phyloP scores from a whole-genome alignment of 2,113 vertebrate species.

The Grammomys dolichurus region DNA sequence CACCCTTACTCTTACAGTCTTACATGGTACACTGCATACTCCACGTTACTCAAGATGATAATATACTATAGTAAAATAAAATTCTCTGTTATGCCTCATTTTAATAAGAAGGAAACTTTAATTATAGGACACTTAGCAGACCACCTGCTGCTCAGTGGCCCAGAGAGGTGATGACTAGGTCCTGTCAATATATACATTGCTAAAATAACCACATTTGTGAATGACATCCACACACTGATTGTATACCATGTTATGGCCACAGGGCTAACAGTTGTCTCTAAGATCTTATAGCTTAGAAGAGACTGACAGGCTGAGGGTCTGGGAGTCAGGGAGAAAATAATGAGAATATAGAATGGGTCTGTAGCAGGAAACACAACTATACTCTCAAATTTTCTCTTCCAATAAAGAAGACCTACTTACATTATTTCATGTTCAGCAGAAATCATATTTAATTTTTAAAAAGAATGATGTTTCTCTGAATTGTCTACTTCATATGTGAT shows the following conservation, averaged over 20 bases:
- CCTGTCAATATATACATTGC: background rate
- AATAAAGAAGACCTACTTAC: background rate
- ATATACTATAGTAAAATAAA: background rate
- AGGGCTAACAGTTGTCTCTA: background rate
- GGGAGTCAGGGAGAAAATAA: background rate
- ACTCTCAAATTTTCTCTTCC: background rate
- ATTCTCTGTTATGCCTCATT: background rate
- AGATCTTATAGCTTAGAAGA: background rate
- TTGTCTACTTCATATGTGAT: background rate
- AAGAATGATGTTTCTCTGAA: background rate
- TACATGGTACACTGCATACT: background rate
- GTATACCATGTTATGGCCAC: background rate
- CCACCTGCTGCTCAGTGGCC: background rate
- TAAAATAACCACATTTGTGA: background rate
- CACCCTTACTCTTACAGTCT: background rate
- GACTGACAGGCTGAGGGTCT: background rate
- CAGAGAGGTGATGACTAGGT: background rate
- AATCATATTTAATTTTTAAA: conserved; percentile 30
- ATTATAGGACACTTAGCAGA: background rate
- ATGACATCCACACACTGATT: background rate
- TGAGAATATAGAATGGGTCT: background rate
- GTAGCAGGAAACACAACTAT: background rate
- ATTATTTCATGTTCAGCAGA: background rate
- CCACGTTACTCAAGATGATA: background rate
- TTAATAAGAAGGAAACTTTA: background rate